These are phyloP conservation scores for Stegophylla sp. DNA, from an alignment of 2,888 invertebrate species.

Conservation along the genomic window DNA sequence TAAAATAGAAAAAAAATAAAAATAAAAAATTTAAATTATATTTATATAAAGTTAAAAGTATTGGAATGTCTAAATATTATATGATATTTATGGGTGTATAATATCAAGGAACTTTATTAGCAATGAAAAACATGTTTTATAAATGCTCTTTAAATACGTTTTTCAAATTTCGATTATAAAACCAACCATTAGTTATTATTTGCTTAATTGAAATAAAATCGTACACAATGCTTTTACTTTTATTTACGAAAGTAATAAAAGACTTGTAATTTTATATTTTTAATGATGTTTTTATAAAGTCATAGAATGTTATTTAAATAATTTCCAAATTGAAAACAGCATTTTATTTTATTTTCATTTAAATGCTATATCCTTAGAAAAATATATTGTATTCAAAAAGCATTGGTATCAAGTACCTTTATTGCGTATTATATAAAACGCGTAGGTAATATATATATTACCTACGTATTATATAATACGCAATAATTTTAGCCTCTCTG, in stretches of 20 bases:
- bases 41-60: neutral
- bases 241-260: constrained; percentile 5
- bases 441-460: neutral
- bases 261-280: constrained; percentile 13
- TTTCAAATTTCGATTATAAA: neutral
- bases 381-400: neutral
- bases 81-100: neutral
- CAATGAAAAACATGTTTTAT: neutral
- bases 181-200: neutral
- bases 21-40: neutral
- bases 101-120: neutral
- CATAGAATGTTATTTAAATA: neutral
- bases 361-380: neutral
- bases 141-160: neutral
- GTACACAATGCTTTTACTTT: constrained; percentile 5
- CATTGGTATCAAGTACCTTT: neutral
- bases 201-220: constrained; percentile 5
- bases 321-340: neutral
- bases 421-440: no score
- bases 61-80: constrained; percentile 2
- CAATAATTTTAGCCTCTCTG: neutral
- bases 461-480: neutral
- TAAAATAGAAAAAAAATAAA: neutral
- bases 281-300: neutral
- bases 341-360: neutral